Conservation (phyloP, 2,888 invertebrate species). For the Eupeodes luniger region DNA sequence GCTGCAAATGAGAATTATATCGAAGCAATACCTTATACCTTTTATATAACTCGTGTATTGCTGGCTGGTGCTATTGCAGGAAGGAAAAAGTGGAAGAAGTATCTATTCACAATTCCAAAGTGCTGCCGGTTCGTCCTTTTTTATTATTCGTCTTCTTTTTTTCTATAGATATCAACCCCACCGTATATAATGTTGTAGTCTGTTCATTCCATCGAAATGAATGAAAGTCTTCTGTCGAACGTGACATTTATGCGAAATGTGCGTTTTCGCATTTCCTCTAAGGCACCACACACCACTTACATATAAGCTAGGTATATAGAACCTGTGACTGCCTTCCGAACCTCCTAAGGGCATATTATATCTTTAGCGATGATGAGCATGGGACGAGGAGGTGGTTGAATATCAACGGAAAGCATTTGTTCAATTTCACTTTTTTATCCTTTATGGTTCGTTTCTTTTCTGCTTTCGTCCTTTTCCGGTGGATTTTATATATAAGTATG, state of each 20-base stretch:
- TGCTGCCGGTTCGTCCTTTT: constrained; percentile 60
- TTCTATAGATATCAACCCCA: neutral
- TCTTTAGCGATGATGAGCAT: too few species aligned
- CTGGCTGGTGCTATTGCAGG: constrained; percentile 12
- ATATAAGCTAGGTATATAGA: neutral
- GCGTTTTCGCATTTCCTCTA: constrained; percentile 60
- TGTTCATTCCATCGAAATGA: constrained; percentile 71
- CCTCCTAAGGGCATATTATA: constrained; percentile 11
- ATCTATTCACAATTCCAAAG: constrained; percentile 67
- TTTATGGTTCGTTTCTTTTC: constrained; percentile 73
- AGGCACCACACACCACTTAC: constrained; percentile 34
- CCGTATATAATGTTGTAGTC: constrained; percentile 24
- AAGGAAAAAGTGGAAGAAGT: constrained; percentile 55
- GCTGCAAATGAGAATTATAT: constrained; percentile 57
- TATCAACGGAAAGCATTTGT: constrained; percentile 74
- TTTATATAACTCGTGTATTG: too few species aligned
- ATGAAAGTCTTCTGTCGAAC: constrained; percentile 80
- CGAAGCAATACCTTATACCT: constrained; percentile 23
- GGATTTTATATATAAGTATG: constrained; percentile 50
- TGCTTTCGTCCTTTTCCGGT: constrained; percentile 28
- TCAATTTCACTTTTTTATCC: constrained; percentile 75
- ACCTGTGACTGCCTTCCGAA: constrained; percentile 15
- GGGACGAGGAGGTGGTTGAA: neutral
- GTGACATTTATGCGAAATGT: constrained; percentile 83
- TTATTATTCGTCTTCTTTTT: neutral